Evolutionary conservation across 1,140 invertebrate genomes (phyloP), one percentile per base, ranked within the genome.

Genomic region (Dinothrombium tinctorium): DNA sequence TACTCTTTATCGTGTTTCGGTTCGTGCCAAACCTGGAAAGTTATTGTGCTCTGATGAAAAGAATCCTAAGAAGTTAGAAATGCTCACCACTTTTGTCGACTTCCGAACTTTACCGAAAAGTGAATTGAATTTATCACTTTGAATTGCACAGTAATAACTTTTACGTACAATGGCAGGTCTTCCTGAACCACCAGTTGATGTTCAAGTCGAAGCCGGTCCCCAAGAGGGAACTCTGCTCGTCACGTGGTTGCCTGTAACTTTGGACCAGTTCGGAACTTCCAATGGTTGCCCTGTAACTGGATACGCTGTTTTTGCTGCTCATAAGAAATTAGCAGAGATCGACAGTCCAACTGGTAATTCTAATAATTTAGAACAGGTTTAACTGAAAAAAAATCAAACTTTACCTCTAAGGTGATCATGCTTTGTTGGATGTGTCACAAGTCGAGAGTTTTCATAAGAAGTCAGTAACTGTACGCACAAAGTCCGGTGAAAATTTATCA

Each of bases 161-260:
- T 36, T 36, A 12, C 12, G 14, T 23, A 17, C 33, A 26, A 19
- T 47, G 50, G 42, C 54, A 72, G 69, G 87, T 57, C 65, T 94
- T 49, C 90, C 92, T 23, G 90, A 98, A 66, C 87, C 90, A 50
- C 92, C 92, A 48, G 74, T 86, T 54, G 82, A 89, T 65, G 82
- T 92, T 48, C 76, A 92, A 71, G 80, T 95, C 54, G 90, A 98
- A 68, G 72, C 80, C 57, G 90, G 90, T 49, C 90, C 90, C 53
- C 89, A 95, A 67, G 84, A 94, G 62, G 90, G 90, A 53, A 94
- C 86, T 50, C 70, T 98, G 54, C 67, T 96, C 53, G 80, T 98
- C 53, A 95, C 90, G 49, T 99, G 92, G 92, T 74, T 90, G 57
- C 90, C 92, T 47, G 87, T 96, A 55, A 75, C 74, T 43, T 62